A percentile compares a stretch with the other conserved stretches of the same genome.
These are phyloP conservation scores for Marmota flaviventris DNA, from an alignment of 2,113 vertebrate genomes.

Conservation along the genomic window DNA sequence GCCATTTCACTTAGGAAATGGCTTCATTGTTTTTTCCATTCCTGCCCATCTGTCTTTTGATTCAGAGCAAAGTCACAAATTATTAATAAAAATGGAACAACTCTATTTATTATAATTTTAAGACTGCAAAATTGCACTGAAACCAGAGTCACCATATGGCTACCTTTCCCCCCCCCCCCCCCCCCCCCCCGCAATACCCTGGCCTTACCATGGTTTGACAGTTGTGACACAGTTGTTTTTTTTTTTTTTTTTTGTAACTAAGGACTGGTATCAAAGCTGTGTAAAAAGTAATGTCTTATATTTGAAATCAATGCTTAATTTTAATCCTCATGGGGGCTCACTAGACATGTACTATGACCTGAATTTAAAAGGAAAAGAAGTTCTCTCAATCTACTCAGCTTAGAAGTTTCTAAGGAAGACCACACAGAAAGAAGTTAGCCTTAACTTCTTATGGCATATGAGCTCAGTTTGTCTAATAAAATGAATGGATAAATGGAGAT, in stretches of 20 bases:
- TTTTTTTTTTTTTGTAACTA: background rate
- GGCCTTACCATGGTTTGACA: background rate
- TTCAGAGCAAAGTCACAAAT: conserved; percentile 23
- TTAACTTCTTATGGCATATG: background rate
- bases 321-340: background rate
- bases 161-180: background rate
- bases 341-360: background rate
- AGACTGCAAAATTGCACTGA: background rate
- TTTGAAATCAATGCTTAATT: background rate
- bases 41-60: conserved; percentile 39
- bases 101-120: conserved; percentile 35
- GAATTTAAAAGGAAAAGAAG: background rate
- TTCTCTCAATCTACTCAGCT: background rate
- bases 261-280: background rate
- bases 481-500: background rate
- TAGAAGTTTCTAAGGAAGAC: background rate
- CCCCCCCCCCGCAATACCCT: background rate
- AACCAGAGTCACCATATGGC: background rate
- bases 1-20: background rate
- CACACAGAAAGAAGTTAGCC: background rate
- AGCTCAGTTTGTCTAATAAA: background rate
- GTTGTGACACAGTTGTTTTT: background rate
- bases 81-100: conserved; percentile 53
- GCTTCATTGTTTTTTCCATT: conserved; percentile 16
- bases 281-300: background rate